Conservation (phyloP, 2,797 vertebrate species). For the Sebastes oblongus region DNA sequence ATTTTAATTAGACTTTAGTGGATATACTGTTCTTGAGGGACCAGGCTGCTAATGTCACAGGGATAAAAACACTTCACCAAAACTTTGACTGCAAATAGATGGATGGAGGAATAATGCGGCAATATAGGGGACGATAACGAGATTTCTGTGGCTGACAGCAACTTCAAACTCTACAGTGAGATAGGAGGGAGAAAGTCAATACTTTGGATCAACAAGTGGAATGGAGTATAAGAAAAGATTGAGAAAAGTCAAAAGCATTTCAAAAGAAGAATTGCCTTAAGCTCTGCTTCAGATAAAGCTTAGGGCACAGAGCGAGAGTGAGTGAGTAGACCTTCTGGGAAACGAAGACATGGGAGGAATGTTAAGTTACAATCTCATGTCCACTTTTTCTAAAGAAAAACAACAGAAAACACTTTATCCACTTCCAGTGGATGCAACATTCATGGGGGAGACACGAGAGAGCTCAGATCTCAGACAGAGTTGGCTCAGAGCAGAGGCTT, state of each 20-base stretch:
- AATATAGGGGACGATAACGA: not conserved
- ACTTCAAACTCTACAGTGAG: not conserved
- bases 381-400: not conserved
- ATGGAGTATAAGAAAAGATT: not conserved
- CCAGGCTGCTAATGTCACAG: not conserved
- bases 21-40: slow-evolving; percentile 25
- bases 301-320: not conserved
- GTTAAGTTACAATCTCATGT: not conserved
- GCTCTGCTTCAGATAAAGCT: not conserved
- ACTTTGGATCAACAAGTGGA: slow-evolving; percentile 17
- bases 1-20: slow-evolving; percentile 61
- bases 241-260: not conserved
- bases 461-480: not conserved
- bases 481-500: slow-evolving; percentile 6
- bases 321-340: not conserved
- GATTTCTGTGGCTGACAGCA: not conserved
- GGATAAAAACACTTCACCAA: not conserved
- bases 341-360: not conserved
- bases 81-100: slow-evolving; percentile 4
- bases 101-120: not conserved
- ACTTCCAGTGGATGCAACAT: not conserved
- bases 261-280: not conserved
- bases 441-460: slow-evolving; percentile 3
- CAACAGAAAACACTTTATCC: slow-evolving; percentile 9
- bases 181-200: not conserved